A percentile compares a stretch with the other conserved stretches of the same genome.
Evolutionary conservation across 2,113 vertebrate species (phyloP).

Genomic region (Picathartes gymnocephalus): DNA sequence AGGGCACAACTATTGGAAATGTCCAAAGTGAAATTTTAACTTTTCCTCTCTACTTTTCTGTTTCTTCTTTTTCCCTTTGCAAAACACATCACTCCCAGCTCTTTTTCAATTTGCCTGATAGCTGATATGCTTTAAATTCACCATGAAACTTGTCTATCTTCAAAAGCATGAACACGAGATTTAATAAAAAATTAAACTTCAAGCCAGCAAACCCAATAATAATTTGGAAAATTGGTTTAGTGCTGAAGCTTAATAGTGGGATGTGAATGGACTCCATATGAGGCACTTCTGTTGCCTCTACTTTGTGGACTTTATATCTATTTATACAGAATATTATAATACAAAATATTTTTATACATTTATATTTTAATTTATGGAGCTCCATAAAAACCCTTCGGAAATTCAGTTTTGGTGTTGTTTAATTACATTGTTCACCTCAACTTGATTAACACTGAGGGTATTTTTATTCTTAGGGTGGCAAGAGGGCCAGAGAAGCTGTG

Average conservation of each 20-base stretch:
- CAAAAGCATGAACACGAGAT: not conserved
- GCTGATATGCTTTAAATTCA: not conserved
- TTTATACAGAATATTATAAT: not conserved
- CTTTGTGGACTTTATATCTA: not conserved
- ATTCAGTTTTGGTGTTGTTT: not conserved
- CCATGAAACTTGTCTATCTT: conserved; percentile 7
- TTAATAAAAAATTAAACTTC: conserved; percentile 30
- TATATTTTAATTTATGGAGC: not conserved
- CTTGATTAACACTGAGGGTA: not conserved
- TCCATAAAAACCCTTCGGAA: not conserved
- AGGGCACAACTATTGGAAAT: not conserved
- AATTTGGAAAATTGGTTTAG: conserved; percentile 27
- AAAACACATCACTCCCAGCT: not conserved
- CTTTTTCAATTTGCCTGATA: not conserved
- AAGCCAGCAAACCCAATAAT: not conserved
- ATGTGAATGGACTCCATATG: not conserved
- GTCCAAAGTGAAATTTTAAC: not conserved
- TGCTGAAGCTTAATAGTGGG: not conserved
- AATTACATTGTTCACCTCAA: not conserved
- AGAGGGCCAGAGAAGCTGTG: not conserved
- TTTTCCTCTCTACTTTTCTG: not conserved
- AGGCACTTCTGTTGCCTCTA: not conserved
- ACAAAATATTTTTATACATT: not conserved
- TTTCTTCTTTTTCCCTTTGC: not conserved
- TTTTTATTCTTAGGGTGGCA: not conserved